phyloP scores from a whole-genome alignment of 2,113 vertebrate genomes.

The Brachypodius melanocephalos region DNA sequence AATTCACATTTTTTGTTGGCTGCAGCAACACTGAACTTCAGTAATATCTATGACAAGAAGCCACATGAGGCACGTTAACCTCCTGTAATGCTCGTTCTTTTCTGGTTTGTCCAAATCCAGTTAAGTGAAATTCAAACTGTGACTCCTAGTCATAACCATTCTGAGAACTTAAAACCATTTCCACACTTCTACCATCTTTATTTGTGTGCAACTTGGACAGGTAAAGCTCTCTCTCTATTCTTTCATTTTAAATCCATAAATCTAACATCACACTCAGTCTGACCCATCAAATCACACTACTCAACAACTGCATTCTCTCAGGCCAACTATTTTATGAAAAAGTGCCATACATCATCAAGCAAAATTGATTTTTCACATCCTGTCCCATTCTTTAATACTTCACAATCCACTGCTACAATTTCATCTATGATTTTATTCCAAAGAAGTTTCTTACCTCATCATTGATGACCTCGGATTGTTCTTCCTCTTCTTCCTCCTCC shows the following conservation, averaged over 20 bases:
- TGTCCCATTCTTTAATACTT: background rate
- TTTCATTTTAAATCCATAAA: background rate
- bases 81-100: background rate
- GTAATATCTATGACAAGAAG: background rate
- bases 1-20: background rate
- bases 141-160: background rate
- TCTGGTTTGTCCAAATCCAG: background rate
- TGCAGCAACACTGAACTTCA: background rate
- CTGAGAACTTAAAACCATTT: background rate
- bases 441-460: constrained; percentile 84
- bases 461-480: constrained; percentile 93
- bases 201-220: background rate
- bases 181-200: background rate
- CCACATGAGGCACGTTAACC: background rate
- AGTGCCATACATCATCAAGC: background rate
- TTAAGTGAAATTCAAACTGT: background rate
- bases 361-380: background rate
- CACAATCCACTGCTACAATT: background rate
- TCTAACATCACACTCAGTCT: background rate
- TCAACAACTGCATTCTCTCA: background rate
- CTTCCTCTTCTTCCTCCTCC: constrained; percentile 94
- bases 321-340: background rate
- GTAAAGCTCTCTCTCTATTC: background rate
- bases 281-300: rapidly evolving
- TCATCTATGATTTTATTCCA: background rate